Conservation (phyloP, 1,140 invertebrate genomes). For the Uloborus diversus region DNA sequence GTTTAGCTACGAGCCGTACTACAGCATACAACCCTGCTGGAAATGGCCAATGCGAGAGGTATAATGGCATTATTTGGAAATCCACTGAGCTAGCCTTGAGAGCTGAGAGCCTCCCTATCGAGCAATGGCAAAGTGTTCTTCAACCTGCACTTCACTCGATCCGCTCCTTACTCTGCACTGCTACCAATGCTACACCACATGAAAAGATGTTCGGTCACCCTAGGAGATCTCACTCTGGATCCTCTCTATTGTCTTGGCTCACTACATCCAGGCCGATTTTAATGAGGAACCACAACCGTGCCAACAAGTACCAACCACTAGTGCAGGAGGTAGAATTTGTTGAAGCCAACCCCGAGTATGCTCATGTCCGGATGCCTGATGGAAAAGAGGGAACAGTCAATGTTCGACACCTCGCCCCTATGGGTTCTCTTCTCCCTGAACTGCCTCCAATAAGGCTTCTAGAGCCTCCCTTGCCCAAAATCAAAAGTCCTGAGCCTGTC, state of each 20-base stretch:
- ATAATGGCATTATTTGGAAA: conserved; percentile 59
- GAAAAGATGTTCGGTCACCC: conserved; percentile 17
- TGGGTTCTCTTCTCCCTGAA: no score
- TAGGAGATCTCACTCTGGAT: neutral
- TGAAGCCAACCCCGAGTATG: no score
- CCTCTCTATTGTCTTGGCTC: neutral
- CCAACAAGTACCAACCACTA: neutral
- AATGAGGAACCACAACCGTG: neutral
- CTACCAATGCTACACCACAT: conserved; percentile 49
- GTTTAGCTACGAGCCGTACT: conserved; percentile 51
- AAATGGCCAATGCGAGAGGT: conserved; percentile 55
- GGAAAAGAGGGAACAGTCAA: no score
- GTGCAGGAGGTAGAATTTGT: no score
- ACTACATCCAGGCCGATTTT: neutral
- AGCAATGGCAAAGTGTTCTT: conserved; percentile 23
- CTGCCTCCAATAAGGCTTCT: neutral
- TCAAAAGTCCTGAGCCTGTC: no score
- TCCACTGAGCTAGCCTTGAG: conserved; percentile 45
- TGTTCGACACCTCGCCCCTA: no score
- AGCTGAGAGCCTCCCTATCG: neutral
- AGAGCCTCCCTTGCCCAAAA: neutral
- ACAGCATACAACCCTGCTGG: conserved; percentile 54
- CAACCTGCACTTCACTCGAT: neutral
- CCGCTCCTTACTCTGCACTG: conserved; percentile 50
- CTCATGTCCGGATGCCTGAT: no score